Evolutionary conservation across 1,140 invertebrate genomes (phyloP).

Genomic region (Drosophila bocqueti): DNA sequence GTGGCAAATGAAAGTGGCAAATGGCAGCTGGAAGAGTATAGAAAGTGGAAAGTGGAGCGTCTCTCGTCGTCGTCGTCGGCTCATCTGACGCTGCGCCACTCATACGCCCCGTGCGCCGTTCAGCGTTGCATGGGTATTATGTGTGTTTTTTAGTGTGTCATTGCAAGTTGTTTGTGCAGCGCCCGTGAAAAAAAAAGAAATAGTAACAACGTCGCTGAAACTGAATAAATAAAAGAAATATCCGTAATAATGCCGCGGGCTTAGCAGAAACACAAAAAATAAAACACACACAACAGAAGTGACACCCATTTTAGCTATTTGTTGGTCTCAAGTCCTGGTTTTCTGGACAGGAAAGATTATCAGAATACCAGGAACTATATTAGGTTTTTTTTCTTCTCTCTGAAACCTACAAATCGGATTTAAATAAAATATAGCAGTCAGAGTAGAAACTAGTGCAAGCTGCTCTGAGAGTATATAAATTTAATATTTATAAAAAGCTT

Average conservation of each 20-base stretch:
- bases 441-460: not conserved
- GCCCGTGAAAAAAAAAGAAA: conserved; percentile 45
- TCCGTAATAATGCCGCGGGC: conserved; percentile 11
- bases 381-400: not conserved
- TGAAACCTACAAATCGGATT: not conserved
- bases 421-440: not conserved
- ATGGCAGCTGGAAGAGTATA: conserved; percentile 12
- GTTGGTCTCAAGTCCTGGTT: conserved; percentile 8
- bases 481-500: not conserved
- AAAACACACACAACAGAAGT: conserved; percentile 8
- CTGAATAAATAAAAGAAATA: conserved; percentile 33
- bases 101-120: not conserved
- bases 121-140: conserved; percentile 14
- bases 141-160: conserved; percentile 38
- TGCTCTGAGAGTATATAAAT: not conserved
- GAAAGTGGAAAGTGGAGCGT: conserved; percentile 41
- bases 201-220: not conserved
- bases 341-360: conserved; percentile 25
- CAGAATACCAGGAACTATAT: not conserved
- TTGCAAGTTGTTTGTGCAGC: conserved; percentile 46
- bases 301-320: not conserved
- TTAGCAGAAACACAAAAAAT: conserved; percentile 1
- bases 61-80: conserved; percentile 10
- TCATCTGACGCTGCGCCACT: conserved; percentile 24
- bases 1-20: conserved; percentile 38